phyloP scores from a whole-genome alignment of 2,888 invertebrate species.

The Empis stercorea region DNA sequence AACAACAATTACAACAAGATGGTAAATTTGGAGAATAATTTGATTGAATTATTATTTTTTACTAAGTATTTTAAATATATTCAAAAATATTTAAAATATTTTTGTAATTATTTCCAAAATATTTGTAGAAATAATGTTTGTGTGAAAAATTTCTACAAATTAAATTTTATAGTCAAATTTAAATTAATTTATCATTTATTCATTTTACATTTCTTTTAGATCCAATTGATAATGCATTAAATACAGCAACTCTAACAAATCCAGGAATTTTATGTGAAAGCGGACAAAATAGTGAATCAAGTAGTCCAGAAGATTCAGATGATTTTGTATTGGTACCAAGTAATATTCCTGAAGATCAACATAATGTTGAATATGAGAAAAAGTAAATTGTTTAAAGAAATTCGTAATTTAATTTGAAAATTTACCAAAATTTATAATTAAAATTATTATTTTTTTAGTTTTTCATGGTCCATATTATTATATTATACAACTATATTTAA shows the following conservation, averaged over 20 bases:
- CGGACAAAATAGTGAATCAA: constrained; percentile 38
- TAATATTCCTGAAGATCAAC: constrained; percentile 48
- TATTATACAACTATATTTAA: neutral
- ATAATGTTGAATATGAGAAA: constrained; percentile 27
- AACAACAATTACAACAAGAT: constrained; percentile 35
- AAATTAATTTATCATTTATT: no score
- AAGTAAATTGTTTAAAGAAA: constrained; percentile 19
- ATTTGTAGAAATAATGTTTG: no score
- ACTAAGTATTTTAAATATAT: no score
- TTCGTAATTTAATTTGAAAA: no score
- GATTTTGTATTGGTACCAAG: constrained; percentile 72
- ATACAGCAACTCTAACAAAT: constrained; percentile 45
- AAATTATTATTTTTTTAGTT: constrained; percentile 4
- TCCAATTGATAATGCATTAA: constrained; percentile 40
- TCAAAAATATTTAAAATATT: no score
- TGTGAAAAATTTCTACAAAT: no score
- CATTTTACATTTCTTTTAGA: no score
- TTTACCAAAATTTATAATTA: no score
- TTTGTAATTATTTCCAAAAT: no score
- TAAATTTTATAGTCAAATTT: no score
- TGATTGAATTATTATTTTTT: no score
- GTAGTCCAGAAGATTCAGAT: constrained; percentile 58
- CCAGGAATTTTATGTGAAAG: constrained; percentile 41
- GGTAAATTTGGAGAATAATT: constrained; percentile 1
- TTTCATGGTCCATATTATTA: neutral